Evolutionary conservation across 2,888 invertebrate genomes (phyloP), one percentile per base, ranked within the genome.

Genomic region (Nezara viridula): DNA sequence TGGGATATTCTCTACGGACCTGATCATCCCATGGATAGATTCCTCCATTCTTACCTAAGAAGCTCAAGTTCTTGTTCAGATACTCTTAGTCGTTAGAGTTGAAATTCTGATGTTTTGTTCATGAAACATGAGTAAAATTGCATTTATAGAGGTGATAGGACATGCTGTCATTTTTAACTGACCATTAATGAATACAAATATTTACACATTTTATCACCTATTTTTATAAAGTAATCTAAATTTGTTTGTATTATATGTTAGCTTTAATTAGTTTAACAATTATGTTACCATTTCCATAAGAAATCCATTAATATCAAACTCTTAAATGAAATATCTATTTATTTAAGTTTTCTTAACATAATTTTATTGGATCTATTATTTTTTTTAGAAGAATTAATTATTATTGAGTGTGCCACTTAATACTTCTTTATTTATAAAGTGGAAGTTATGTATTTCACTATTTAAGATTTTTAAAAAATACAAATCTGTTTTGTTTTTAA

Each of bases 1-100:
- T 96, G 98, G 95, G 99, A 99, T 94, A 88, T 96, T 98, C 92
- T 96, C 99, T 94, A 96, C 95, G 93, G 92, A 85, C 88, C 88
- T 49, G 88, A 88, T 40, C 88, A 85, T 52, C 85, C 81, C 52
- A 55, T 52, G 50, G 52, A 88, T 88, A 55, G 55, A 50, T 77
- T 52, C 88, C 81, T 77, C 32, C 81, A 88, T 73, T 47, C 37
- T 50, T 47, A 81, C 50, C 24, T 37, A 49, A 77, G 81, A 81
- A 89, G 52, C 89, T 88, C 85, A 81, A 73, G 87, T 55, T 88
- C 89, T 55, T 89, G 89, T 37, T 86, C 90, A 40, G 90, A 87
- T 55, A 90, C 90, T 27, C 87, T 90, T 19, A 90, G 90, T 49
- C 89, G 89, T 49, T 89, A 90, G 60, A 89, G 81, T 52, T 52